Evolutionary conservation across 2,797 vertebrate species (phyloP).

Genomic region (Pseudocheirus occidentalis): DNA sequence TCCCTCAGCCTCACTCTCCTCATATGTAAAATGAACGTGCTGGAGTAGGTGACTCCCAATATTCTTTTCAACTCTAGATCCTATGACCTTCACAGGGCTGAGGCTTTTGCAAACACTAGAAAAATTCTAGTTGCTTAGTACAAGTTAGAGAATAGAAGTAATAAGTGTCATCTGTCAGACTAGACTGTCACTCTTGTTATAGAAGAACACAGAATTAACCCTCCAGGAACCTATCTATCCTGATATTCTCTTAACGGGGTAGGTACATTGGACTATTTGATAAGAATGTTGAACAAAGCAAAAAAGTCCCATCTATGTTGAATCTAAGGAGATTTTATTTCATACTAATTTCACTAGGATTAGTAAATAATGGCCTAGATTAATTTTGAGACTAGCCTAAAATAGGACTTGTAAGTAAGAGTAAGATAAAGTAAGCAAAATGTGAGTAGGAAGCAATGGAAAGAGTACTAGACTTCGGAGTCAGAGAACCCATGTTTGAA

Average conservation of each 20-base stretch:
- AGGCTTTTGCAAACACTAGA: neutral
- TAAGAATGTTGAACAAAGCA: constrained; percentile 13
- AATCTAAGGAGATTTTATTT: neutral
- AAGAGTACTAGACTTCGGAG: neutral
- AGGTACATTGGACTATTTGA: neutral
- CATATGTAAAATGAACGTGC: neutral
- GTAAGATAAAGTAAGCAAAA: constrained; percentile 18
- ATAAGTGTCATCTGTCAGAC: constrained; percentile 10
- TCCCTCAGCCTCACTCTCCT: neutral
- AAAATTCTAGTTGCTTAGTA: neutral
- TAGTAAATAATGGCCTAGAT: neutral
- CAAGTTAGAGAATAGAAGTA: neutral
- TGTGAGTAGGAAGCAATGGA: neutral
- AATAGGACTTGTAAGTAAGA: constrained; percentile 9
- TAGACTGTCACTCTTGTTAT: neutral
- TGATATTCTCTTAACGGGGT: neutral
- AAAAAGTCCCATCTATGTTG: neutral
- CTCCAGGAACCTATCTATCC: neutral
- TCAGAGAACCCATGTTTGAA: neutral
- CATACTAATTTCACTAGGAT: neutral
- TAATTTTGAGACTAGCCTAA: neutral
- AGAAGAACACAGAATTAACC: constrained; percentile 25
- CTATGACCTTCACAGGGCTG: neutral
- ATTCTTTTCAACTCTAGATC: neutral
- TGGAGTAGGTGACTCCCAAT: neutral